Evolutionary conservation across 2,797 vertebrate genomes (phyloP).

Genomic region (Crocidura indochinensis): DNA sequence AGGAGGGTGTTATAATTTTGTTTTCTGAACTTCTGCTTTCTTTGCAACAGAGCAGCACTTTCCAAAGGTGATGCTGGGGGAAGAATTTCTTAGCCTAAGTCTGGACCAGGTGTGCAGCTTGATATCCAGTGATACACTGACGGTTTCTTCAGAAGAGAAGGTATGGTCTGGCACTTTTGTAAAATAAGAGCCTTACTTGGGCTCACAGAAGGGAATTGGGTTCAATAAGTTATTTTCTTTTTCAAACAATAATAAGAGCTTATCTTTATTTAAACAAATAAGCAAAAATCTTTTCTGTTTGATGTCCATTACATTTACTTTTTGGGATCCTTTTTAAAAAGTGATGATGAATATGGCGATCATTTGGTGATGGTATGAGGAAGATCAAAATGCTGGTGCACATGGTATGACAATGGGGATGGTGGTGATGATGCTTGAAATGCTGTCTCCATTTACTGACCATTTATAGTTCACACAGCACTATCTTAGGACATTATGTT

Average conservation of each 20-base stretch:
- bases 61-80: conserved; percentile 96
- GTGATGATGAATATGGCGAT: background rate
- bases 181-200: background rate
- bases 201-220: conserved; percentile 1
- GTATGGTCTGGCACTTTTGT: conserved; percentile 85
- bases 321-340: background rate
- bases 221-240: conserved; percentile 24
- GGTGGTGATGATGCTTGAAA: too few species aligned
- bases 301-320: background rate
- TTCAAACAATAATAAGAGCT: background rate
- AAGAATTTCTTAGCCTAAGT: conserved; percentile 97
- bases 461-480: background rate
- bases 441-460: background rate
- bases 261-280: background rate
- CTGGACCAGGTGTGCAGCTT: conserved; percentile 98
- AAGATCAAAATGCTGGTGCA: background rate
- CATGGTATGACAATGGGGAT: background rate
- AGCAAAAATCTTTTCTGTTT: background rate
- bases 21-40: conserved; percentile 77
- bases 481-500: background rate
- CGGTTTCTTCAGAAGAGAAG: conserved; percentile 98
- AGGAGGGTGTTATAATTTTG: conserved; percentile 85
- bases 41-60: conserved; percentile 97
- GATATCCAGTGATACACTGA: conserved; percentile 98
- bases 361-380: background rate